Percentiles rank a stretch among this genome's conserved stretches.
These are phyloP conservation scores for Esox masquinongy DNA, from an alignment of 2,797 vertebrate species.

Conservation along the genomic window DNA sequence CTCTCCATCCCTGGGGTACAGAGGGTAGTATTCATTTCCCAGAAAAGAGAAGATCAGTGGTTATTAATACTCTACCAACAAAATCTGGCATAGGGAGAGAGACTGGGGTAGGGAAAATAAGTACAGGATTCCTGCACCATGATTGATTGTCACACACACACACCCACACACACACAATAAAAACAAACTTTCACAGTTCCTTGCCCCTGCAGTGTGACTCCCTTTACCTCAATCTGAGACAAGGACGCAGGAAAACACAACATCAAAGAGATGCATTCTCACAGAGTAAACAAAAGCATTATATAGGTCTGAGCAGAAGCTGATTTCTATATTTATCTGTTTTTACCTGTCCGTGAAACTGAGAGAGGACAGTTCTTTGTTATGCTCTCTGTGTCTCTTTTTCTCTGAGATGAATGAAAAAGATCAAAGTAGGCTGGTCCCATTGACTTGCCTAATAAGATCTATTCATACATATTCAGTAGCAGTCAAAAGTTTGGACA, in stretches of 20 bases:
- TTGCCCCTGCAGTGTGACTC: neutral
- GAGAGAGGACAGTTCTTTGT: neutral
- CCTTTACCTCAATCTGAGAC: neutral
- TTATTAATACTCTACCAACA: neutral
- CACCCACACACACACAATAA: neutral
- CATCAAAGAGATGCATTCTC: neutral
- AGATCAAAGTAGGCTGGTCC: neutral
- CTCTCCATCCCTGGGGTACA: neutral
- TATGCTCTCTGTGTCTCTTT: neutral
- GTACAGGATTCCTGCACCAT: neutral
- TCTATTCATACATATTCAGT: neutral
- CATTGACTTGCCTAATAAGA: neutral
- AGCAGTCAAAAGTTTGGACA: too few species aligned
- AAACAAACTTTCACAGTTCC: neutral
- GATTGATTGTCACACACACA: neutral
- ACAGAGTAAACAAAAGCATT: neutral
- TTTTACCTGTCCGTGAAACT: neutral
- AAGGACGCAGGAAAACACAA: neutral
- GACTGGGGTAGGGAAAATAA: neutral
- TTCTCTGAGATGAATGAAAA: neutral
- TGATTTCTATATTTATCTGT: conserved; percentile 1
- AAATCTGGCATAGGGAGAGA: neutral
- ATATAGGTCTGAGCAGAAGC: neutral
- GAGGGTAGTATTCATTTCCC: neutral
- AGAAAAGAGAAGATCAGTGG: neutral